A percentile compares a stretch with the other conserved stretches of the same genome.
phyloP scores from a whole-genome alignment of 2,888 invertebrate genomes.

The Torymus aiolomorphi region DNA sequence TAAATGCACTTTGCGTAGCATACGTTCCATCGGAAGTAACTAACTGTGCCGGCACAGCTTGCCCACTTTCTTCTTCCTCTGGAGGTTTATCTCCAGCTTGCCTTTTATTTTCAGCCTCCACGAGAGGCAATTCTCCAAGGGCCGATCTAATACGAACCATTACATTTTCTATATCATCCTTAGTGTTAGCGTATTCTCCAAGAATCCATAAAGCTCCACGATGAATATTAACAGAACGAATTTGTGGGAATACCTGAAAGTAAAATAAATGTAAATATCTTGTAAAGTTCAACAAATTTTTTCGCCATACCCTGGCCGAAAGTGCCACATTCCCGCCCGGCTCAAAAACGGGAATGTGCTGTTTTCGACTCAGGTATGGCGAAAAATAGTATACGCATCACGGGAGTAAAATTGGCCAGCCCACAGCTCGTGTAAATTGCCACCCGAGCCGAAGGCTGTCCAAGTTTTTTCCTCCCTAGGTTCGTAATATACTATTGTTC shows the following conservation, averaged over 20 bases:
- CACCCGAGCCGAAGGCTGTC: no score
- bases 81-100: constrained; percentile 84
- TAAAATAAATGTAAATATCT: constrained; percentile 67
- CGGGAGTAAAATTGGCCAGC: no score
- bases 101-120: constrained; percentile 83
- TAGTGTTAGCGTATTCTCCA: constrained; percentile 93
- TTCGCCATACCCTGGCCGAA: no score
- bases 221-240: constrained; percentile 94
- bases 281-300: not conserved
- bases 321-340: no score
- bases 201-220: constrained; percentile 97
- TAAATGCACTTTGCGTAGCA: constrained; percentile 98
- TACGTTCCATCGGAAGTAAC: constrained; percentile 99
- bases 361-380: no score
- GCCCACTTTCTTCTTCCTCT: constrained; percentile 71
- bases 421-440: no score
- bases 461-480: no score
- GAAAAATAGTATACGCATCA: no score
- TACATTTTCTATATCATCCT: constrained; percentile 87
- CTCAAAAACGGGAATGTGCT: no score
- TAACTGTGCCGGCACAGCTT: constrained; percentile 79
- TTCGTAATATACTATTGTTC: no score
- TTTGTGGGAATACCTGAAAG: constrained; percentile 88
- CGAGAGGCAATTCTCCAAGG: constrained; percentile 79
- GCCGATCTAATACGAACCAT: constrained; percentile 85